A percentile compares a stretch with the other conserved stretches of the same genome.
Conservation (phyloP, 2,113 vertebrate genomes). For the Choloepus hoffmanni region DNA sequence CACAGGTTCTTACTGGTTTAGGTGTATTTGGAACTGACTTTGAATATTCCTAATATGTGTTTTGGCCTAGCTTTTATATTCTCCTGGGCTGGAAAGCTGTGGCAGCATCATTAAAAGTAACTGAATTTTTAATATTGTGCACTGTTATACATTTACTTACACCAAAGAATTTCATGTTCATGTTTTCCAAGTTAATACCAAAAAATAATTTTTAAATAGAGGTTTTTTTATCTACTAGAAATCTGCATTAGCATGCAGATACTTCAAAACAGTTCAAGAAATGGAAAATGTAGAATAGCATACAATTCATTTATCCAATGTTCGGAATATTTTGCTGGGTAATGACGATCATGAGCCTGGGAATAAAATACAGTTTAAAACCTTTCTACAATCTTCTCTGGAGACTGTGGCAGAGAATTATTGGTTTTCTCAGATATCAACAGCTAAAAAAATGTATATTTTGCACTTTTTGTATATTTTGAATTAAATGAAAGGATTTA, state of each 20-base stretch:
- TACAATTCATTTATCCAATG: not conserved
- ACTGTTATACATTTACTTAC: not conserved
- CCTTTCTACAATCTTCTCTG: not conserved
- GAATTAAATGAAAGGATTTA: not conserved
- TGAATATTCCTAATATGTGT: not conserved
- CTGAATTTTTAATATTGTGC: not conserved
- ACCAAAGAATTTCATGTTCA: not conserved
- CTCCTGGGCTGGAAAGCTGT: not conserved
- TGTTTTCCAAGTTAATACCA: not conserved
- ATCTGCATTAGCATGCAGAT: not conserved
- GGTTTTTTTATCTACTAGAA: not conserved
- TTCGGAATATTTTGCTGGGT: not conserved
- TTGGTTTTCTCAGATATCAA: not conserved
- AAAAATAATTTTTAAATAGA: conserved; percentile 22
- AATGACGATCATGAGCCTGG: not conserved
- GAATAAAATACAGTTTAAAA: not conserved
- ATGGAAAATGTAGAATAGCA: not conserved
- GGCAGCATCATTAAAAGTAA: not conserved
- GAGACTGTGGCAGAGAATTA: not conserved
- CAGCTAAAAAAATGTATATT: not conserved
- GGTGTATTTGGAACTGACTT: not conserved
- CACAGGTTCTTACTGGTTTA: not conserved
- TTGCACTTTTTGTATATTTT: conserved; percentile 31
- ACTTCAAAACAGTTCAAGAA: not conserved
- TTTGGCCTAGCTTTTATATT: not conserved